Percentiles rank a stretch among this genome's conserved stretches.
These are phyloP conservation scores for Dicrurus megarhynchus DNA, from an alignment of 2,113 vertebrate species.

Conservation along the genomic window DNA sequence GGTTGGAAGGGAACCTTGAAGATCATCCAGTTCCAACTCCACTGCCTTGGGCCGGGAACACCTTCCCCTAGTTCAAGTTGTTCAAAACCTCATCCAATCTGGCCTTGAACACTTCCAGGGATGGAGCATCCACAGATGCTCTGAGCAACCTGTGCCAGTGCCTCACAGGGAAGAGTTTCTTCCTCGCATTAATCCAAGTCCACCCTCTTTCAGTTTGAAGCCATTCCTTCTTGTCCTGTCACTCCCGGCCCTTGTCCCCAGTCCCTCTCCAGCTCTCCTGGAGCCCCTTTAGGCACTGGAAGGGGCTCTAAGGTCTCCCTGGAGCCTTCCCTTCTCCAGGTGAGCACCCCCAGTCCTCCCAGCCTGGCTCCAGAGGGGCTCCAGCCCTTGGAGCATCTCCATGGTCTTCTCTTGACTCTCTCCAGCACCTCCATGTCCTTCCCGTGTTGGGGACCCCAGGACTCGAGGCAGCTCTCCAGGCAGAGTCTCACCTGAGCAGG, in stretches of 20 bases:
- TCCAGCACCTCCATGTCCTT: neutral
- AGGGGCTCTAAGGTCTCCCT: neutral
- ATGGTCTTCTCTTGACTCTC: neutral
- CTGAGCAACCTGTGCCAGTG: neutral
- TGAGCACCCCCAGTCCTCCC: neutral
- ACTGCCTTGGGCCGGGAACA: neutral
- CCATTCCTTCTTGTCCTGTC: neutral
- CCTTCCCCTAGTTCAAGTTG: neutral
- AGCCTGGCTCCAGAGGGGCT: neutral
- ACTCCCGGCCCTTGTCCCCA: neutral
- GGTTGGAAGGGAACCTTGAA: neutral
- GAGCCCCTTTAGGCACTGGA: neutral
- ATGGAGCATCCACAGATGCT: neutral
- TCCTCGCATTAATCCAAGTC: neutral
- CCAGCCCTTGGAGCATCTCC: neutral
- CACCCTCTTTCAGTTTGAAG: neutral
- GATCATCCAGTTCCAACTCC: neutral
- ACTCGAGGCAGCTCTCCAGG: neutral
- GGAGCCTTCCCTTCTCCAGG: neutral
- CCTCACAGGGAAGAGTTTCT: neutral
- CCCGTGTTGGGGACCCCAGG: neutral
- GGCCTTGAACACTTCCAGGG: neutral
- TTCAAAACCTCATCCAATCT: neutral
- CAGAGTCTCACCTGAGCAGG: fast-evolving
- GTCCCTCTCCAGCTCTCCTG: neutral